A percentile compares a stretch with the other conserved stretches of the same genome.
Evolutionary conservation across 2,113 vertebrate genomes (phyloP).

Genomic region (Hystrix cristata): DNA sequence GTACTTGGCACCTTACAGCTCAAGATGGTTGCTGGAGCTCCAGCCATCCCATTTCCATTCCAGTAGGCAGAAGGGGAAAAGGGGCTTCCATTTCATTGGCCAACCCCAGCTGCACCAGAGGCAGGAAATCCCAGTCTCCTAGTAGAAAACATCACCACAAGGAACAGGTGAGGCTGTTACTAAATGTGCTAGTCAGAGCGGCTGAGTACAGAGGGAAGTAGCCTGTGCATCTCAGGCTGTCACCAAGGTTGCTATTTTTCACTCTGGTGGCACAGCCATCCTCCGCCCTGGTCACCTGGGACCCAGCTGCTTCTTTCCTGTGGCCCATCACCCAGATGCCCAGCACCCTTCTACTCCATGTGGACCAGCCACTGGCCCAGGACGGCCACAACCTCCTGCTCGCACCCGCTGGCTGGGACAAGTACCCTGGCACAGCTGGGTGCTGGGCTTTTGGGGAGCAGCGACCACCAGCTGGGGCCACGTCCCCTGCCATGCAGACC

Average conservation of each 20-base stretch:
- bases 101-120: slow-evolving; percentile 13
- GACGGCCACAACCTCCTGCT: not conserved
- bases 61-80: not conserved
- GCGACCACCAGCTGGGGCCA: not conserved
- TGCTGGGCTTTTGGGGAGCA: not conserved
- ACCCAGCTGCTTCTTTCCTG: not conserved
- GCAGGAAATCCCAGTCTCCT: not conserved
- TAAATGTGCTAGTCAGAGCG: not conserved
- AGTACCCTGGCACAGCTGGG: not conserved
- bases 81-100: not conserved
- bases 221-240: not conserved
- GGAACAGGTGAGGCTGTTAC: not conserved
- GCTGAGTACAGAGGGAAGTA: not conserved
- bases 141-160: rapidly evolving
- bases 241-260: too few relatives aligned
- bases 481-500: not conserved
- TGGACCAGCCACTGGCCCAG: not conserved
- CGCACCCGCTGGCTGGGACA: not conserved
- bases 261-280: not conserved
- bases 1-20: not conserved
- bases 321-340: not conserved
- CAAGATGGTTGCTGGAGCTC: not conserved
- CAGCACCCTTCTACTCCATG: not conserved
- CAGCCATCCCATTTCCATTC: not conserved
- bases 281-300: not conserved